Evolutionary conservation across 1,140 invertebrate genomes (phyloP).

Genomic region (Sycobia sp.): DNA sequence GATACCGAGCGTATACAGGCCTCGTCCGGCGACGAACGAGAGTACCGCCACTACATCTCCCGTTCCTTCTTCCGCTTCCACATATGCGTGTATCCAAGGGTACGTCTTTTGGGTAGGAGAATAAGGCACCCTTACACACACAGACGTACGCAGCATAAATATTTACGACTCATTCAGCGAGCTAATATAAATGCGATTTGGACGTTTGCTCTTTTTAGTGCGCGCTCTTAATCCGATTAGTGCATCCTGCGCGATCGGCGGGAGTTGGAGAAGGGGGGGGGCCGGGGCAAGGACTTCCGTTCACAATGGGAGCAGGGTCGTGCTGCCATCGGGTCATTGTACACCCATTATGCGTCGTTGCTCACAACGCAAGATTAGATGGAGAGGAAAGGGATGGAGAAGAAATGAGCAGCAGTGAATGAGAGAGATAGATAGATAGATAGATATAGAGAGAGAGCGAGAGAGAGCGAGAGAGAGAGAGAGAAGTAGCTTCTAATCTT

Average conservation of each 20-base stretch:
- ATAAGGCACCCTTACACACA: too few species aligned
- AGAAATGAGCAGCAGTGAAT: constrained; percentile 14
- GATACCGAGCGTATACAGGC: constrained; percentile 52
- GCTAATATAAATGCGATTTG: constrained; percentile 64
- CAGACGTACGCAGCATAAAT: constrained; percentile 60
- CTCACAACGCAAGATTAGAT: background rate
- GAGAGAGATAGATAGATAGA: too few species aligned
- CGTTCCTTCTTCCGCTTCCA: too few species aligned
- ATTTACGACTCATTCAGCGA: constrained; percentile 62
- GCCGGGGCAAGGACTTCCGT: too few species aligned
- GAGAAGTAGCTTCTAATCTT: background rate
- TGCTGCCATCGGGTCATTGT: constrained; percentile 7
- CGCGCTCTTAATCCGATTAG: constrained; percentile 56
- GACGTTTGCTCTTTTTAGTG: constrained; percentile 62
- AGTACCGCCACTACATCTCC: background rate
- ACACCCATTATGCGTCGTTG: constrained; percentile 3
- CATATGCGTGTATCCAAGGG: too few species aligned
- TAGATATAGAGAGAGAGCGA: too few species aligned
- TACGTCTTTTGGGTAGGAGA: background rate
- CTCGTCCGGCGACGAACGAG: constrained; percentile 55
- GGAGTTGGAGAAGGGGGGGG: too few species aligned
- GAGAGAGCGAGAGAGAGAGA: too few species aligned
- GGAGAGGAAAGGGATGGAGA: background rate
- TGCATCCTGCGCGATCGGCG: constrained; percentile 39
- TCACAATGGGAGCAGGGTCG: too few species aligned